These are phyloP conservation scores for Papilio glaucus DNA, from an alignment of 1,140 invertebrate species.

Conservation along the genomic window DNA sequence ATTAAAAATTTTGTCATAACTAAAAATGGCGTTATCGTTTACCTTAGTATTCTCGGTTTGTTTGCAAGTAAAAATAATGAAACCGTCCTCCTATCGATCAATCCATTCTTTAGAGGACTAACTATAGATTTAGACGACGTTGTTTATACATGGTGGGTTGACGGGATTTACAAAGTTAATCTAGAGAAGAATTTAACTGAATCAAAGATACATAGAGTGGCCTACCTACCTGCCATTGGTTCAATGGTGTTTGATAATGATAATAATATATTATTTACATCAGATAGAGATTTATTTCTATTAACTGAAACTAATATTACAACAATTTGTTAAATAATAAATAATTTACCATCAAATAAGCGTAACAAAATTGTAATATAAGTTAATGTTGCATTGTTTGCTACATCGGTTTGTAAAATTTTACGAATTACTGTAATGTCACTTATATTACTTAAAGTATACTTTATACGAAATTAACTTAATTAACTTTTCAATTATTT, in stretches of 20 bases:
- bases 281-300: slow-evolving; percentile 57
- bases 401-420: too few relatives aligned
- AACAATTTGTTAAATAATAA: slow-evolving; percentile 45
- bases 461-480: too few relatives aligned
- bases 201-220: slow-evolving; percentile 57
- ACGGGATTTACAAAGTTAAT: slow-evolving; percentile 67
- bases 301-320: slow-evolving; percentile 51
- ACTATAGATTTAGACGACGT: slow-evolving; percentile 62
- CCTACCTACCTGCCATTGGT: slow-evolving; percentile 57
- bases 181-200: slow-evolving; percentile 53
- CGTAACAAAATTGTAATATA: too few relatives aligned
- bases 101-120: slow-evolving; percentile 69
- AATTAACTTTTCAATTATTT: too few relatives aligned
- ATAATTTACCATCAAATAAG: neutral
- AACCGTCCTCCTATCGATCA: slow-evolving; percentile 56
- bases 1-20: slow-evolving; percentile 68
- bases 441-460: too few relatives aligned
- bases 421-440: too few relatives aligned
- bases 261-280: slow-evolving; percentile 70
- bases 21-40: slow-evolving; percentile 63
- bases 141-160: slow-evolving; percentile 74
- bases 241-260: slow-evolving; percentile 70
- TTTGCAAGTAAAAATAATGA: slow-evolving; percentile 54
- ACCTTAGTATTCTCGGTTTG: slow-evolving; percentile 56
- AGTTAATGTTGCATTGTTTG: too few relatives aligned